A percentile compares a stretch with the other conserved stretches of the same genome.
Conservation (phyloP, 2,113 vertebrate species). For the Colinus virginianus region DNA sequence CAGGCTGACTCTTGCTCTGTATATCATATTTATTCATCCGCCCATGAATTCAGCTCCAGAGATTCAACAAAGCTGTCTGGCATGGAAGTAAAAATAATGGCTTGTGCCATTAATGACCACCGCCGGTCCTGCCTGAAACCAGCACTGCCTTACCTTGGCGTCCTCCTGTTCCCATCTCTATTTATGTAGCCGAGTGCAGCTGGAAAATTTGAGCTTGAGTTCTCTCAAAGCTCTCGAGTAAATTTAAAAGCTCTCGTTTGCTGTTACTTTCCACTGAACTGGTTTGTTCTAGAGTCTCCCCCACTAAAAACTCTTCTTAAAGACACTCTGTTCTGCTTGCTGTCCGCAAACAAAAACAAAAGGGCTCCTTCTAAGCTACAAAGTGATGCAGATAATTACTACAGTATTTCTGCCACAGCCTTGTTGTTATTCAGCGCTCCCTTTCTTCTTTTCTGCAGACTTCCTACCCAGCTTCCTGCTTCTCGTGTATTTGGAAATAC, state of each 20-base stretch:
- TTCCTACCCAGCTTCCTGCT: neutral
- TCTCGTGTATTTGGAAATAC: neutral
- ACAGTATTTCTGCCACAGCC: neutral
- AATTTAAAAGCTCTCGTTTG: neutral
- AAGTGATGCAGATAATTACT: neutral
- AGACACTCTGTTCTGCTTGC: neutral
- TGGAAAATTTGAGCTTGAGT: neutral
- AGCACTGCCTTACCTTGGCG: neutral
- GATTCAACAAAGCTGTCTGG: neutral
- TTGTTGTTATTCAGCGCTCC: too few species aligned
- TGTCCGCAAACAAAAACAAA: neutral
- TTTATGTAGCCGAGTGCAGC: neutral
- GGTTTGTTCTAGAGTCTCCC: neutral
- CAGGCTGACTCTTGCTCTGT: neutral
- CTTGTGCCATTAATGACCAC: neutral
- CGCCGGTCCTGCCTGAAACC: neutral
- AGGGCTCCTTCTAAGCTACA: neutral
- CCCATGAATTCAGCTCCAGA: neutral
- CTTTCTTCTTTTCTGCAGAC: neutral
- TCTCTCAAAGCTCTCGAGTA: neutral
- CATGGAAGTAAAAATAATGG: neutral
- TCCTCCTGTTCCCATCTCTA: neutral
- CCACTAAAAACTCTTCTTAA: too few species aligned
- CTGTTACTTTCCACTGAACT: too few species aligned
- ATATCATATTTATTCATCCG: neutral